Percentiles rank a stretch among this genome's conserved stretches.
phyloP scores from a whole-genome alignment of 2,113 vertebrate species.

The Emydocephalus ijimae region DNA sequence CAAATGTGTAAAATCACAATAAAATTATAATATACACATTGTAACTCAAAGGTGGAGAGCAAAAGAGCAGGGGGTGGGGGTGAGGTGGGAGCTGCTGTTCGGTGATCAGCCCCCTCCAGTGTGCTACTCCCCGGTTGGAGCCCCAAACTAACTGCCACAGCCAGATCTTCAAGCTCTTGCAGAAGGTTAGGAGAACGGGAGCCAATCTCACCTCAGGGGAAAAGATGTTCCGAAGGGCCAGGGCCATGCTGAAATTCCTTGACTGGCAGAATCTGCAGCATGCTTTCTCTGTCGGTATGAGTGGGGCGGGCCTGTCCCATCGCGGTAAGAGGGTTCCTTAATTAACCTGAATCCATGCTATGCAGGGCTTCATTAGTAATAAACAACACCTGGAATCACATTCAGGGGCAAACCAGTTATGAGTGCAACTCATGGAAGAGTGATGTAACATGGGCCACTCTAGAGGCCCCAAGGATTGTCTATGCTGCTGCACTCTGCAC shows the following conservation, averaged over 20 bases:
- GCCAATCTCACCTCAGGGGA: too few relatives aligned
- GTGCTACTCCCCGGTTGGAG: background rate
- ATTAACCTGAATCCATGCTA: background rate
- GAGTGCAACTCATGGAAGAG: background rate
- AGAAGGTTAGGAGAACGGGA: too few relatives aligned
- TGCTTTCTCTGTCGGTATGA: too few relatives aligned
- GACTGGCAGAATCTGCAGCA: too few relatives aligned
- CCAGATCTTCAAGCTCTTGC: background rate
- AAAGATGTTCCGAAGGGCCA: too few relatives aligned
- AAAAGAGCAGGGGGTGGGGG: background rate
- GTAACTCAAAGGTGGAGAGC: background rate
- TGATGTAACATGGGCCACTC: background rate
- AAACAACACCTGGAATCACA: background rate
- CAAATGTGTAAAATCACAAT: background rate
- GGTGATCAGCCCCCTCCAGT: too few relatives aligned
- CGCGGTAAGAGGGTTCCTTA: background rate
- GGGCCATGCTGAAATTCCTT: too few relatives aligned
- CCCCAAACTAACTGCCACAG: background rate
- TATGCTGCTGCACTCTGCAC: fast-evolving
- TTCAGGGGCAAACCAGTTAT: background rate
- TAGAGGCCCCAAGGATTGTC: background rate
- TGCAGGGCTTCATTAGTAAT: background rate
- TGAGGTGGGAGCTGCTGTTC: too few relatives aligned
- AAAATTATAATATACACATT: background rate
- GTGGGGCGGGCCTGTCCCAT: too few relatives aligned